A percentile compares a stretch with the other conserved stretches of the same genome.
phyloP scores from a whole-genome alignment of 1,140 invertebrate genomes.

The Pachyrhynchus sulphureomaculatus region DNA sequence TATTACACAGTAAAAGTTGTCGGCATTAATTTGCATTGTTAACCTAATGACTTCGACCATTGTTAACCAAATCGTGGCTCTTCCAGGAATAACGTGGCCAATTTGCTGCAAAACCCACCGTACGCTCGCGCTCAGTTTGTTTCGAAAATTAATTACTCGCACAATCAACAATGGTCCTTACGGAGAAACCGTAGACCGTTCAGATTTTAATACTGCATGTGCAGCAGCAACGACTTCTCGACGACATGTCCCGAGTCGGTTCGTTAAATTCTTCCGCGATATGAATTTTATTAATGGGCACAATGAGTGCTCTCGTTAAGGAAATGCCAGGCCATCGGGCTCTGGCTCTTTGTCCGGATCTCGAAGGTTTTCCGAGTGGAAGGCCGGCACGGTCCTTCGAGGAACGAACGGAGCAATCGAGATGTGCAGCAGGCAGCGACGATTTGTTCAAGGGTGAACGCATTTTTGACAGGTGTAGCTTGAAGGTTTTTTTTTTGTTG shows the following conservation, averaged over 20 bases:
- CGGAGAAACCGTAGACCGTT: conserved; percentile 2
- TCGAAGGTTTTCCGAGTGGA: conserved; percentile 9
- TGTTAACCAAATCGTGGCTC: neutral
- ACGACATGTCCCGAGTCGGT: conserved; percentile 24
- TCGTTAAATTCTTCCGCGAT: conserved; percentile 40
- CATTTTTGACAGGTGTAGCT: too few relatives aligned
- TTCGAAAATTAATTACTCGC: conserved; percentile 12
- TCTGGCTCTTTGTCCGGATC: conserved; percentile 15
- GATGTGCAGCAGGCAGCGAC: too few relatives aligned
- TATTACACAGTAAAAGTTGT: neutral
- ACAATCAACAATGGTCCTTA: conserved; percentile 8
- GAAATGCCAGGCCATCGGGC: conserved; percentile 8
- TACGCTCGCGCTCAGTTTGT: conserved; percentile 7
- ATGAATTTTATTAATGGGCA: conserved; percentile 41
- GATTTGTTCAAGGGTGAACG: too few relatives aligned
- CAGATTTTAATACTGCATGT: conserved; percentile 7
- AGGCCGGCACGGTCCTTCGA: conserved; percentile 6
- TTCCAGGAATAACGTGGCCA: conserved; percentile 11
- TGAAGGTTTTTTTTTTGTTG: too few relatives aligned
- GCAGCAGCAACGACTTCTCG: conserved; percentile 17
- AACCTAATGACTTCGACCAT: neutral
- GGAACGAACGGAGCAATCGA: neutral
- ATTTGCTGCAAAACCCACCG: neutral
- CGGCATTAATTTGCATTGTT: neutral
- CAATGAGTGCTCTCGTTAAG: conserved; percentile 31